These are phyloP conservation scores for Drosophila borealis DNA, from an alignment of 2,888 invertebrate genomes.

Conservation along the genomic window DNA sequence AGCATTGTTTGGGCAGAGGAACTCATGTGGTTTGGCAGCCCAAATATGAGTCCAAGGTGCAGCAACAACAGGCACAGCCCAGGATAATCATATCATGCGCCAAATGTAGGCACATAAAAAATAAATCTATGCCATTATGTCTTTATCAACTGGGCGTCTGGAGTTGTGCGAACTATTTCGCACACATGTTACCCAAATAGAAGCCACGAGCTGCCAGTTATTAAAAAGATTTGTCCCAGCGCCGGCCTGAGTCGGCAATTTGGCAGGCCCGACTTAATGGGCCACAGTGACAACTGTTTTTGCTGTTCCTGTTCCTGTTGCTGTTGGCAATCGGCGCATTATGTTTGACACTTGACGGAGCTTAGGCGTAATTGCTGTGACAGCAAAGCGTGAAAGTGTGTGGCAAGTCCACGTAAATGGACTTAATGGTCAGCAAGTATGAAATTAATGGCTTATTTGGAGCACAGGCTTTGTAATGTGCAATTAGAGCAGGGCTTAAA, in stretches of 20 bases:
- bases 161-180: constrained; percentile 73
- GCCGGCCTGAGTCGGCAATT: constrained; percentile 61
- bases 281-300: constrained; percentile 66
- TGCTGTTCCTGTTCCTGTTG: constrained; percentile 24
- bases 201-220: constrained; percentile 54
- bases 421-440: constrained; percentile 74
- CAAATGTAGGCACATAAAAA: constrained; percentile 72
- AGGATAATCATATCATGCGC: constrained; percentile 66
- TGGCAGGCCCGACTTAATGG: constrained; percentile 65
- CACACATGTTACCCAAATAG: constrained; percentile 68
- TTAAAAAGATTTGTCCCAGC: constrained; percentile 75
- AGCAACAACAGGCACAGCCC: constrained; percentile 13
- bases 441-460: constrained; percentile 73
- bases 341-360: constrained; percentile 76
- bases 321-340: constrained; percentile 59
- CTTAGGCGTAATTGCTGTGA: constrained; percentile 73
- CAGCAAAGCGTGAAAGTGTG: constrained; percentile 52
- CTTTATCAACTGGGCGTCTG: constrained; percentile 74
- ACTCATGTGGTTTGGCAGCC: constrained; percentile 37
- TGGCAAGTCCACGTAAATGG: constrained; percentile 45
- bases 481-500: constrained; percentile 53
- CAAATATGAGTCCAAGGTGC: constrained; percentile 10
- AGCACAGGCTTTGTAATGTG: constrained; percentile 27
- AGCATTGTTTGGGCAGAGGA: constrained; percentile 51
- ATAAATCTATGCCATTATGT: constrained; percentile 77